Evolutionary conservation across 2,888 invertebrate species (phyloP), one percentile per base, ranked within the genome.

Genomic region (Lumbricus terrestris): DNA sequence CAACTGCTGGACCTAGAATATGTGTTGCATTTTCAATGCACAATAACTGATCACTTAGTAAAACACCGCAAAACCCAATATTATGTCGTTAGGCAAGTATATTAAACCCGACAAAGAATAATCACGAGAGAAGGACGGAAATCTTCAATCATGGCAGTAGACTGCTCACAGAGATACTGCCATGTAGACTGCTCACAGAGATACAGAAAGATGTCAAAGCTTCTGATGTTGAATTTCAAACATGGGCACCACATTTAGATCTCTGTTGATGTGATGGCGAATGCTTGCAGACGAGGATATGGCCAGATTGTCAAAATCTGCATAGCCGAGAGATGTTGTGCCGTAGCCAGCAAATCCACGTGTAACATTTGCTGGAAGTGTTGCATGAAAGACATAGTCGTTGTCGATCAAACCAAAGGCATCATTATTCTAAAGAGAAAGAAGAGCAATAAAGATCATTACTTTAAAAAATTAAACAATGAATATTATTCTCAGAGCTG

Each of bases 261-360:
- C 85, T 85, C 40, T 88, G 23, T 35, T 38, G 18, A 20, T 6
- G 29, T 33, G 40, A 18, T 40, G 35, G 40, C 13, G 33, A 40
- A 40, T 29, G 89, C 89, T 89, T 13, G 34, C 69, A 33, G 89
- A 69, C 16, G 89, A 89, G 18, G 34, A 35, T 47, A 91, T 85
- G 47, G 40, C 38, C 34, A 94, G 92, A 91, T 94, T 94, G 91
- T 95, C 94, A 92, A 94, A 95, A 91, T 94, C 94, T 6, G 94
- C 94, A 69, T 93, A 90, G 11, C 95, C 94, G 91, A 93, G 94
- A 29, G 92, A 92, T 42, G 92, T 92, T 11, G 94, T 94, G 47
- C 95, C 95, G 35, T 94, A 91, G 6, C 93, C 95, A 23, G 93
- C 94, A 92, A 95, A 95, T 15, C 95, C 95, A 42, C 91, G 93